These are phyloP conservation scores for Megaustenia siamemsis DNA, from an alignment of 2,888 invertebrate species.

Conservation along the genomic window DNA sequence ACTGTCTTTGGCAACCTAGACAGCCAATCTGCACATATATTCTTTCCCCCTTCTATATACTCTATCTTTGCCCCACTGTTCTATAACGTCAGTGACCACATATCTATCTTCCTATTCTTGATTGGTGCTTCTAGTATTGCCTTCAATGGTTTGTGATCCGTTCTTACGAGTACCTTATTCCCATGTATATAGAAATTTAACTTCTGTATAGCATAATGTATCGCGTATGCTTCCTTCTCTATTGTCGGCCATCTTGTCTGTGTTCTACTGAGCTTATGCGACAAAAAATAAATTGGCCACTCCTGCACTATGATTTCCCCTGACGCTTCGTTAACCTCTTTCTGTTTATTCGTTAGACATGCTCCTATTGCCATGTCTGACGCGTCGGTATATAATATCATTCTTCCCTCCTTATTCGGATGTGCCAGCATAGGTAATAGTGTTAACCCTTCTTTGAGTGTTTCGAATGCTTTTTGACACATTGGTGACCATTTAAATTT, in stretches of 20 bases:
- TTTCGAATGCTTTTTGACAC: neutral
- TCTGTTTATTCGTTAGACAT: neutral
- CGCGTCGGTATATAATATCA: neutral
- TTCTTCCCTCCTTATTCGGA: neutral
- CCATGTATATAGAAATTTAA: neutral
- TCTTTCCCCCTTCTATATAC: neutral
- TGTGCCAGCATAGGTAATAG: neutral
- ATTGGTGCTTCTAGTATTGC: neutral
- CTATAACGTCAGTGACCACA: neutral
- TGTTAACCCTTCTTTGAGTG: neutral
- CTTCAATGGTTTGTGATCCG: neutral
- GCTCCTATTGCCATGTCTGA: neutral
- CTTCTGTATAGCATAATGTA: neutral
- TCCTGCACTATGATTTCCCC: neutral
- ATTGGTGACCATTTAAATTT: neutral
- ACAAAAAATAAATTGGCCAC: neutral
- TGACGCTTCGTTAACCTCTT: neutral
- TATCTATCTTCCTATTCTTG: neutral
- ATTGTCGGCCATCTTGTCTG: neutral
- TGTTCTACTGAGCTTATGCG: neutral
- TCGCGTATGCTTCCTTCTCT: neutral
- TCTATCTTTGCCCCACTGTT: neutral
- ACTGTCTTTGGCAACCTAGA: neutral
- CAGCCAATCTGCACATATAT: neutral
- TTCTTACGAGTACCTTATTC: neutral